A percentile compares a stretch with the other conserved stretches of the same genome.
These are phyloP conservation scores for Lamprologus ornatipinnis DNA, from an alignment of 2,113 vertebrate genomes.

Conservation along the genomic window DNA sequence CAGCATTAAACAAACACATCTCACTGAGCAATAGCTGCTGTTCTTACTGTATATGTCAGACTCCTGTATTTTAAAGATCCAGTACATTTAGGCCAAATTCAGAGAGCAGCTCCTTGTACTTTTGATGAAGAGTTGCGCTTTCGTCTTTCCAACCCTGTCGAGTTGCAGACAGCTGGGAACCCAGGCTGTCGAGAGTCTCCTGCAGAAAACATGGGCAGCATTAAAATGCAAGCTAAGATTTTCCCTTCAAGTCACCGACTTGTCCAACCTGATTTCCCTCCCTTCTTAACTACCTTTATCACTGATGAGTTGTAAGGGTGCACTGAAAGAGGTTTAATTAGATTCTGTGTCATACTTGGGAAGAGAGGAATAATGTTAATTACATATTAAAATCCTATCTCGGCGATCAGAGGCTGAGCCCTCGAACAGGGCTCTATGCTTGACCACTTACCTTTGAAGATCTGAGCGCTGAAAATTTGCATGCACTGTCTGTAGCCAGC, in stretches of 20 bases:
- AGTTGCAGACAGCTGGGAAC: conserved; percentile 49
- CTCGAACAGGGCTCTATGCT: background rate
- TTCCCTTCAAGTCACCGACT: background rate
- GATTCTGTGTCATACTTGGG: background rate
- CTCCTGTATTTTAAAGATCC: conserved; percentile 34
- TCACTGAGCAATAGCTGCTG: background rate
- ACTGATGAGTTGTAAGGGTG: background rate
- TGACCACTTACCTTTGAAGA: conserved; percentile 14
- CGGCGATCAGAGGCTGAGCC: background rate
- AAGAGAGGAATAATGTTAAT: conserved; percentile 26
- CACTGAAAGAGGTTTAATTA: conserved; percentile 17
- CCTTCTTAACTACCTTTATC: background rate
- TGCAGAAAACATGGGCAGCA: conserved; percentile 14
- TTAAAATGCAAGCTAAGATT: background rate
- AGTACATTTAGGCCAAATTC: conserved; percentile 68
- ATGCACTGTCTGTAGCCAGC: background rate
- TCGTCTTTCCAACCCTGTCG: conserved; percentile 51
- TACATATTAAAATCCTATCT: conserved; percentile 14
- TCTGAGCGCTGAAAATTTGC: background rate
- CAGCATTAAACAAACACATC: background rate
- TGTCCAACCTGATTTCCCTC: background rate
- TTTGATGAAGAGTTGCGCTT: conserved; percentile 6
- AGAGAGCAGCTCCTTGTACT: conserved; percentile 58
- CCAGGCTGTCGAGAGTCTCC: conserved; percentile 66
- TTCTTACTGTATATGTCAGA: background rate